These are phyloP conservation scores for Julus scandinavius DNA, from an alignment of 2,888 invertebrate species.

Conservation along the genomic window DNA sequence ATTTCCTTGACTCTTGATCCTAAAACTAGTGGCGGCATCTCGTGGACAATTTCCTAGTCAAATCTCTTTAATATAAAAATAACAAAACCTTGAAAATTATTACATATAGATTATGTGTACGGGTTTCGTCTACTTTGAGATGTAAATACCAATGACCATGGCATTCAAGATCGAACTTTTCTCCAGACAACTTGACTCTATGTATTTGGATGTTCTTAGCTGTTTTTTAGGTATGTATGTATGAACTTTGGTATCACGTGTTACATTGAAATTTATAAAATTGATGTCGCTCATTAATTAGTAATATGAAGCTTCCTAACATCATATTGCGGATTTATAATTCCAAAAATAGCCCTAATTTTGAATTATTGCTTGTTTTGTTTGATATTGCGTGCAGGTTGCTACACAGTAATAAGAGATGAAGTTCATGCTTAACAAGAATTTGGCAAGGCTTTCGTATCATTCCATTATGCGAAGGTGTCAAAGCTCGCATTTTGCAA, in stretches of 20 bases:
- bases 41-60: background rate
- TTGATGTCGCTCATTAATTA: no score
- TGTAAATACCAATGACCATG: background rate
- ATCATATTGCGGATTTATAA: no score
- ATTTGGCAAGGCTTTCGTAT: background rate
- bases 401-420: background rate
- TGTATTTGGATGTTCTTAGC: background rate
- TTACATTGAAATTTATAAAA: no score
- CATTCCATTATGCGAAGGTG: slow-evolving; percentile 2
- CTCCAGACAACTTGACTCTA: background rate
- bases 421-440: background rate
- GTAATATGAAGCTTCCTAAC: no score
- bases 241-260: background rate
- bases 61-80: background rate
- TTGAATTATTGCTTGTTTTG: background rate
- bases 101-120: no score
- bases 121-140: background rate
- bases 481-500: background rate
- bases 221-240: background rate
- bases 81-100: background rate
- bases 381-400: background rate
- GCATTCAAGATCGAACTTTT: background rate
- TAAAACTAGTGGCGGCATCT: slow-evolving; percentile 2
- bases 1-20: no score
- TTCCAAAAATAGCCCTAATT: background rate